A percentile compares a stretch with the other conserved stretches of the same genome.
Evolutionary conservation across 2,888 invertebrate species (phyloP).

Genomic region (Sepiola atlantica): DNA sequence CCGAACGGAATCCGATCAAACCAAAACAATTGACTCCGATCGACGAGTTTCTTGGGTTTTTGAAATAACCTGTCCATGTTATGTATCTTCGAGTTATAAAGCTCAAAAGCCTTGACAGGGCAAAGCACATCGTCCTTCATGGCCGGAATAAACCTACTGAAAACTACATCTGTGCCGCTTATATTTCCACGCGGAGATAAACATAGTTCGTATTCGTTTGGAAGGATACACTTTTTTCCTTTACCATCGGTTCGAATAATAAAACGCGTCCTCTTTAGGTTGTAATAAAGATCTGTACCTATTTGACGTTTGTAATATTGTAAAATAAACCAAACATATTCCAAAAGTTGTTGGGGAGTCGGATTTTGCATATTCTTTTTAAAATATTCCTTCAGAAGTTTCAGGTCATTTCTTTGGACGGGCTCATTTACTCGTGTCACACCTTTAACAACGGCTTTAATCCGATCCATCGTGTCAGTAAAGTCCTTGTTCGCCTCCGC

Average conservation of each 20-base stretch:
- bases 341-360: slow-evolving; percentile 37
- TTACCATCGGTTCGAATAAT: slow-evolving; percentile 42
- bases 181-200: background rate
- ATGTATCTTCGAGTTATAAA: slow-evolving; percentile 40
- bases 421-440: background rate
- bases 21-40: slow-evolving; percentile 33
- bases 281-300: background rate
- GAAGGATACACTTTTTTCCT: slow-evolving; percentile 14
- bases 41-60: slow-evolving; percentile 18
- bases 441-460: slow-evolving; percentile 32
- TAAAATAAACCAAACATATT: slow-evolving; percentile 43
- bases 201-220: background rate
- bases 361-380: slow-evolving; percentile 40
- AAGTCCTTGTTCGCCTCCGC: background rate
- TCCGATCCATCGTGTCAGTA: background rate
- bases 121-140: slow-evolving; percentile 40
- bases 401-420: background rate
- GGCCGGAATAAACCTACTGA: background rate
- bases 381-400: slow-evolving; percentile 35
- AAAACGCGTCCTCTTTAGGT: background rate
- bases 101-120: background rate
- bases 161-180: background rate
- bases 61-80: slow-evolving; percentile 34
- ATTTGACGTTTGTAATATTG: slow-evolving; percentile 35
- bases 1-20: background rate